Conservation (phyloP, 2,888 invertebrate genomes). For the Lasioglossum zephyrum region DNA sequence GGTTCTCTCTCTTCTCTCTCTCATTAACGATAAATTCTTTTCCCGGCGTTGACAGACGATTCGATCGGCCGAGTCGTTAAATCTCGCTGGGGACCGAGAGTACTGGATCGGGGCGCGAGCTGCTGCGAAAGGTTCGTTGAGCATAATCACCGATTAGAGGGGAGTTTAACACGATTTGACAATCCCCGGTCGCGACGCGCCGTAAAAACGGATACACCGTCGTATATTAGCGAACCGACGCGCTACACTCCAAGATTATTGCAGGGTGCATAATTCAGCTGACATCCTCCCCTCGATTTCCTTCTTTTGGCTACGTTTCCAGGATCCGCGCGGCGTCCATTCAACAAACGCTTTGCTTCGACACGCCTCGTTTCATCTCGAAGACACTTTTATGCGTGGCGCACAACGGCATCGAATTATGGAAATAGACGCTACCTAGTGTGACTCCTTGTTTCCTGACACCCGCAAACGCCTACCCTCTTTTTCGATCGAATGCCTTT, state of each 20-base stretch:
- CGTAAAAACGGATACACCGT: constrained; percentile 64
- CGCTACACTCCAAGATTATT: constrained; percentile 54
- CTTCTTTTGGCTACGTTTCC: constrained; percentile 13
- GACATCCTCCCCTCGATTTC: constrained; percentile 4
- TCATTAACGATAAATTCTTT: constrained; percentile 65
- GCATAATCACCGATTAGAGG: constrained; percentile 68
- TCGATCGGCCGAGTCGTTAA: constrained; percentile 57
- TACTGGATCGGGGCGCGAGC: constrained; percentile 45
- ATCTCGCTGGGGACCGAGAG: constrained; percentile 37
- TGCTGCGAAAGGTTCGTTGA: constrained; percentile 66
- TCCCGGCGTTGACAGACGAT: constrained; percentile 60
- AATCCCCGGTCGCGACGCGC: constrained; percentile 61
- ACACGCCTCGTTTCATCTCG: constrained; percentile 3
- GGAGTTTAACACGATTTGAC: constrained; percentile 72
- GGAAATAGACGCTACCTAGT: constrained; percentile 3
- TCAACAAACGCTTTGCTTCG: constrained; percentile 19
- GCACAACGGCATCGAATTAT: constrained; percentile 10
- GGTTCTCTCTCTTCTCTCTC: constrained; percentile 18
- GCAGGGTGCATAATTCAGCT: constrained; percentile 60
- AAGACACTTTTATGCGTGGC: constrained; percentile 3
- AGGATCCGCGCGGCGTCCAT: background rate
- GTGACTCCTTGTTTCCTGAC: background rate
- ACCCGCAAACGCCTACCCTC: background rate
- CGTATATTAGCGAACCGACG: constrained; percentile 52
- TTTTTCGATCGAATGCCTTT: background rate